phyloP scores from a whole-genome alignment of 2,888 invertebrate genomes.

The Zaprionus bogoriensis region DNA sequence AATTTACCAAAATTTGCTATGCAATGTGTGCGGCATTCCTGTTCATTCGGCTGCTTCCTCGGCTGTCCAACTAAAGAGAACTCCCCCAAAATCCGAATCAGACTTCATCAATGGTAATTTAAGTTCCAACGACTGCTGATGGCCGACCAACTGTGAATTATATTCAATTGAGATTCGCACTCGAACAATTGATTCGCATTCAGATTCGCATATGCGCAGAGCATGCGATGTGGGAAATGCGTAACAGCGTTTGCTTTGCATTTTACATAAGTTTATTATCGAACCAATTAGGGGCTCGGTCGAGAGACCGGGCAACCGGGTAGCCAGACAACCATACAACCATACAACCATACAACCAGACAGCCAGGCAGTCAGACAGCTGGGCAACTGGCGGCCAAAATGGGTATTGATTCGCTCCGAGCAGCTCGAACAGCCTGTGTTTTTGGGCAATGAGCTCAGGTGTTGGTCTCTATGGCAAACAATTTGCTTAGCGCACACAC shows the following conservation, averaged over 20 bases:
- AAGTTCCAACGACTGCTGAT: too few species aligned
- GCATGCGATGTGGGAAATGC: not conserved
- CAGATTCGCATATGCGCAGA: not conserved
- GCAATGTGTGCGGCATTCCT: too few species aligned
- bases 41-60: too few species aligned
- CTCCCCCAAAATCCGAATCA: too few species aligned
- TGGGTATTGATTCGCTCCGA: not conserved
- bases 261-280: conserved; percentile 14
- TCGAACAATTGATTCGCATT: not conserved
- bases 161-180: not conserved
- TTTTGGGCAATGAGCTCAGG: conserved; percentile 17
- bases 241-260: not conserved
- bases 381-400: not conserved
- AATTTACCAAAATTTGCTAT: too few species aligned
- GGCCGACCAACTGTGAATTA: too few species aligned
- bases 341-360: not conserved
- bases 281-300: conserved; percentile 10
- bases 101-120: too few species aligned
- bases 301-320: not conserved
- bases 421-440: not conserved
- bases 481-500: conserved; percentile 10
- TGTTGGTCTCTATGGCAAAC: conserved; percentile 35
- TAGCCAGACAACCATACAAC: not conserved
- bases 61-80: too few species aligned
- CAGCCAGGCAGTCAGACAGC: not conserved